Conservation (phyloP, 1,140 invertebrate species). For the Drosophila littoralis region DNA sequence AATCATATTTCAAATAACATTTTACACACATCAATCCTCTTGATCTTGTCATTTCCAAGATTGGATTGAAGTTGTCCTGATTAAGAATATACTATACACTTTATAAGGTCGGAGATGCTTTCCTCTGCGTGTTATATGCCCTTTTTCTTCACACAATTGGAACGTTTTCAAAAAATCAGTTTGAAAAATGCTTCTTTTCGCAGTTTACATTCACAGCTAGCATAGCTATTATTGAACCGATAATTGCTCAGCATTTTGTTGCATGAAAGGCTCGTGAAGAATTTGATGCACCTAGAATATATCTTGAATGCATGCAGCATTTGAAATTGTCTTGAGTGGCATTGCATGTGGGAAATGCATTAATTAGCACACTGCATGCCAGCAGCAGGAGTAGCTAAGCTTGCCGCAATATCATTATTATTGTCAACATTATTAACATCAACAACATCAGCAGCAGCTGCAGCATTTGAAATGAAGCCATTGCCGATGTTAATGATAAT, state of each 20-base stretch:
- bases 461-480: constrained; percentile 50
- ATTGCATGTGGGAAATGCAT: constrained; percentile 33
- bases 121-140: too few relatives aligned
- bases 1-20: too few relatives aligned
- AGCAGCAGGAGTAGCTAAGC: constrained; percentile 3
- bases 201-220: background rate
- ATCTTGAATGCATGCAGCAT: background rate
- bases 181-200: too few relatives aligned
- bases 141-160: too few relatives aligned
- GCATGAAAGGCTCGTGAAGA: background rate
- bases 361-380: constrained; percentile 26
- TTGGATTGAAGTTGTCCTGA: too few relatives aligned
- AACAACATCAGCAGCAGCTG: constrained; percentile 10
- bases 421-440: constrained; percentile 7
- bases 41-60: too few relatives aligned
- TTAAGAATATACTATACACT: too few relatives aligned
- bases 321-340: constrained; percentile 5
- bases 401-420: constrained; percentile 5
- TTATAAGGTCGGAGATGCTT: too few relatives aligned
- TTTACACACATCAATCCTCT: too few relatives aligned
- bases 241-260: background rate
- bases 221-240: background rate
- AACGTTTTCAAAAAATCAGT: too few relatives aligned
- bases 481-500: constrained; percentile 29
- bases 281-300: background rate